Evolutionary conservation across 2,888 invertebrate species (phyloP).

Genomic region (Stramonita haemastoma): DNA sequence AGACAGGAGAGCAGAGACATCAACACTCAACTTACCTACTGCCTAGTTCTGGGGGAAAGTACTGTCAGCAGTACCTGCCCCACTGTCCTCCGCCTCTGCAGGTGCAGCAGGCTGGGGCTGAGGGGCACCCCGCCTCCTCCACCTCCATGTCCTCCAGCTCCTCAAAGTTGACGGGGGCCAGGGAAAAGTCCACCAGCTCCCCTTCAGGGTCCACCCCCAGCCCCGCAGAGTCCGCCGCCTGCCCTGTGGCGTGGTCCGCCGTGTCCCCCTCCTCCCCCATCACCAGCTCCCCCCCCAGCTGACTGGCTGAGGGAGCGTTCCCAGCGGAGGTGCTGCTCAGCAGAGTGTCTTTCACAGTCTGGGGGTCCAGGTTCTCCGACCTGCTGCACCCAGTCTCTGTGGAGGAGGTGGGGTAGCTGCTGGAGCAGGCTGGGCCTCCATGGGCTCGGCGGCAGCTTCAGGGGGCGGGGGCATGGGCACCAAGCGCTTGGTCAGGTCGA

Average conservation of each 20-base stretch:
- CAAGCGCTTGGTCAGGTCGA: conserved; percentile 35
- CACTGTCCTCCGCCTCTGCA: not conserved
- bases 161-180: conserved; percentile 37
- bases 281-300: conserved; percentile 13
- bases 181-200: conserved; percentile 41
- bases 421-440: conserved; percentile 24
- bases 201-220: conserved; percentile 39
- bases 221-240: conserved; percentile 21
- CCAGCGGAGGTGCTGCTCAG: conserved; percentile 24
- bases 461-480: not conserved
- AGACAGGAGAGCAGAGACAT: too few species aligned
- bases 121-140: not conserved
- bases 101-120: not conserved
- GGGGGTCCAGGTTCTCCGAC: conserved; percentile 15
- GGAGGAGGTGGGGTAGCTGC: not conserved
- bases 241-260: not conserved
- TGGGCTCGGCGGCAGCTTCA: not conserved
- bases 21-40: not conserved
- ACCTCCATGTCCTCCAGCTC: conserved; percentile 33
- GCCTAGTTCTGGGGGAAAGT: not conserved
- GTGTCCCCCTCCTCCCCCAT: not conserved
- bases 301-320: conserved; percentile 20
- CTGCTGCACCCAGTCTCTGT: conserved; percentile 2
- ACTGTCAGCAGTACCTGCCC: conserved; percentile 5
- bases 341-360: conserved; percentile 40